Percentiles rank a stretch among this genome's conserved stretches.
phyloP scores from a whole-genome alignment of 2,113 vertebrate genomes.

The Phalacrocorax pelagicus region DNA sequence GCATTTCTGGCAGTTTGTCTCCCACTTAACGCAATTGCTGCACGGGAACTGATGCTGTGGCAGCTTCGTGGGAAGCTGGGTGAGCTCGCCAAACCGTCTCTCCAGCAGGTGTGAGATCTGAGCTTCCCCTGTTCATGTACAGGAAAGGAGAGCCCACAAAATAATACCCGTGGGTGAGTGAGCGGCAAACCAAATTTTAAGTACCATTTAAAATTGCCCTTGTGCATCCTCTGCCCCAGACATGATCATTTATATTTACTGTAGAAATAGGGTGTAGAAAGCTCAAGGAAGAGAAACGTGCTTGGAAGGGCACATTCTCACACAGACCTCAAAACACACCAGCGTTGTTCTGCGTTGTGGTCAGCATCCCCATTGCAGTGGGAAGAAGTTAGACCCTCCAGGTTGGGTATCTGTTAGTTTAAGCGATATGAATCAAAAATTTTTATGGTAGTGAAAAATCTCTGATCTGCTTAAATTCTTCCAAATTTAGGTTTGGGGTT shows the following conservation, averaged over 20 bases:
- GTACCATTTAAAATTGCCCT: background rate
- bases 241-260: background rate
- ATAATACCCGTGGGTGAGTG: background rate
- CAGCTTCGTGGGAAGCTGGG: background rate
- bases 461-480: constrained; percentile 9
- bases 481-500: constrained; percentile 14
- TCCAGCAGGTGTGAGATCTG: background rate
- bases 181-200: background rate
- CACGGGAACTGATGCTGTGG: background rate
- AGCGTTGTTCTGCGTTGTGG: background rate
- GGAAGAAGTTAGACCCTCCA: background rate
- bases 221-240: background rate
- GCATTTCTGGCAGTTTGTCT: background rate
- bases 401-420: background rate
- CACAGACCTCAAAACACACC: background rate
- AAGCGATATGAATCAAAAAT: background rate
- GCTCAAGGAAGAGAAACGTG: background rate
- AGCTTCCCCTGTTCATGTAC: background rate
- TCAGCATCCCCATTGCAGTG: background rate
- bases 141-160: background rate
- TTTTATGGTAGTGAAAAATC: background rate
- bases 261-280: background rate
- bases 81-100: background rate
- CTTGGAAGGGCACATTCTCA: accelerated
- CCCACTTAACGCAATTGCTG: background rate